Evolutionary conservation across 2,888 invertebrate species (phyloP).

Genomic region (Homarus gammarus): DNA sequence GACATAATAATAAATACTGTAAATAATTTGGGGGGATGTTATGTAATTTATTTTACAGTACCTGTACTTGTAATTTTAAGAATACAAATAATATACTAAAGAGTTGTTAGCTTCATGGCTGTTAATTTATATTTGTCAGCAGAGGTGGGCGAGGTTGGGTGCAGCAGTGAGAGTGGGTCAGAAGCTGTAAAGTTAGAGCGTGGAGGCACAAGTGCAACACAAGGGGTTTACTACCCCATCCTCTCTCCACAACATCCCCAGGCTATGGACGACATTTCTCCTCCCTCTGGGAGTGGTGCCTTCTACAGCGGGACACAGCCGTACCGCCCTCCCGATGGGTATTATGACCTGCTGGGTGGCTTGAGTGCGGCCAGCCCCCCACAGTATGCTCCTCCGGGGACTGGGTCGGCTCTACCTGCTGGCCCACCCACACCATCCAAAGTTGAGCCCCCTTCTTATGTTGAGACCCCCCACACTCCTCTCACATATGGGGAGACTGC

Average conservation of each 20-base stretch:
- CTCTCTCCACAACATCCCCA: conserved; percentile 36
- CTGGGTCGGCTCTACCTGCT: conserved; percentile 39
- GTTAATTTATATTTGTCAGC: neutral
- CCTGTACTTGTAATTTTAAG: too few species aligned
- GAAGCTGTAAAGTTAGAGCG: conserved; percentile 44
- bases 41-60: neutral
- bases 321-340: conserved; percentile 52
- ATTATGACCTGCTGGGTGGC: conserved; percentile 63
- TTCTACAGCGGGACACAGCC: conserved; percentile 49
- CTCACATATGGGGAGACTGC: conserved; percentile 48
- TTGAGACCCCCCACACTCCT: conserved; percentile 37
- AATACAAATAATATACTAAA: too few species aligned
- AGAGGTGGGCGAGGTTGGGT: conserved; percentile 45
- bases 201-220: conserved; percentile 31
- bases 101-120: neutral
- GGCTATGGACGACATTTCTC: conserved; percentile 64
- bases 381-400: conserved; percentile 49
- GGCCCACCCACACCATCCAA: conserved; percentile 55
- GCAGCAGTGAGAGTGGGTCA: conserved; percentile 39
- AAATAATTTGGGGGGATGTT: too few species aligned
- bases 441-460: conserved; percentile 44
- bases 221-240: conserved; percentile 35
- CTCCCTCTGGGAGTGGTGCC: conserved; percentile 46
- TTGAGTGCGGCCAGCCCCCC: conserved; percentile 54
- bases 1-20: too few species aligned